phyloP scores from a whole-genome alignment of 1,140 invertebrate genomes.

The Ooceraea biroi region DNA sequence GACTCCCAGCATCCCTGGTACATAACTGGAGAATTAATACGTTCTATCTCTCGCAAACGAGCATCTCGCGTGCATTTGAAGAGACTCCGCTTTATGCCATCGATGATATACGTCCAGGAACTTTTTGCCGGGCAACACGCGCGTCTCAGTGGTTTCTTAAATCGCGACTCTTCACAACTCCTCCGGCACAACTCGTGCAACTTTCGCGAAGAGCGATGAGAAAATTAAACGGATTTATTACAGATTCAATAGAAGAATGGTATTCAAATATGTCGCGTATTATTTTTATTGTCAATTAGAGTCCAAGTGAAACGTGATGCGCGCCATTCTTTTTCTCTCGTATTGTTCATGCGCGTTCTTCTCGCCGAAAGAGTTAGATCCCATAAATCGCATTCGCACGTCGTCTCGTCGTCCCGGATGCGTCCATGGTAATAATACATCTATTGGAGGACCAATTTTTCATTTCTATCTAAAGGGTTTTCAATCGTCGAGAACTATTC shows the following conservation, averaged over 20 bases:
- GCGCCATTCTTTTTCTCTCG: neutral
- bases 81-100: neutral
- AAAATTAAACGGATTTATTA: no score
- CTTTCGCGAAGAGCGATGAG: no score
- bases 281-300: conserved; percentile 15
- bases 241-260: no score
- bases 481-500: no score
- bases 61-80: no score
- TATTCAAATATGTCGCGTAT: no score
- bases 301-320: neutral
- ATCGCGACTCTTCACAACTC: no score
- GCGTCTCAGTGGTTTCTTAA: no score
- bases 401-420: conserved; percentile 40
- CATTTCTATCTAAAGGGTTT: no score
- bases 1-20: neutral
- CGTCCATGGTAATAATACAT: conserved; percentile 55
- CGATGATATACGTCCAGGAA: neutral
- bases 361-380: conserved; percentile 41
- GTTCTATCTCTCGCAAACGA: neutral
- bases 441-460: conserved; percentile 43
- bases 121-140: neutral
- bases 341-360: no score
- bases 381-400: conserved; percentile 42
- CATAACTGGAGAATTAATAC: conserved; percentile 12
- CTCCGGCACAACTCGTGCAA: no score